Percentiles rank a stretch among this genome's conserved stretches.
Evolutionary conservation across 2,888 invertebrate genomes (phyloP).

Genomic region (Agrenia bidenticulata): DNA sequence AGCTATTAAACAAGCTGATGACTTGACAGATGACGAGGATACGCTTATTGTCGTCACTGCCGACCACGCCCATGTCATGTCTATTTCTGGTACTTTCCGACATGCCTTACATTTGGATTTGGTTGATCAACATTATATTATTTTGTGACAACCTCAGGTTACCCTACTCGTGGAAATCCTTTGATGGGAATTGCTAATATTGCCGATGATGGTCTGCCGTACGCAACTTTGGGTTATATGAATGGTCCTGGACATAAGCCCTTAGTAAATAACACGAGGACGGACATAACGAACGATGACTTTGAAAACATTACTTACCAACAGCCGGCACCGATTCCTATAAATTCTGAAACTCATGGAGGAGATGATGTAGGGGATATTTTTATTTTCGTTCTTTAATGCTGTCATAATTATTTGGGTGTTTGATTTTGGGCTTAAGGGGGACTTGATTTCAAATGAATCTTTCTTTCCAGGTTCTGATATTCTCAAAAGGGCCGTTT

Average conservation of each 20-base stretch:
- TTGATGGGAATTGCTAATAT: slow-evolving; percentile 21
- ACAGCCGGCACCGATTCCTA: slow-evolving; percentile 24
- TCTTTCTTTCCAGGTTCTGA: slow-evolving; percentile 56
- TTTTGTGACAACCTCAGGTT: slow-evolving; percentile 14
- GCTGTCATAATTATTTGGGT: no score
- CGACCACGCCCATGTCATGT: slow-evolving; percentile 75
- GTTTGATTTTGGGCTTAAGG: no score
- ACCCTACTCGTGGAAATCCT: slow-evolving; percentile 21
- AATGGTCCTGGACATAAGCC: slow-evolving; percentile 68
- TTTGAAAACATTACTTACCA: slow-evolving; percentile 22
- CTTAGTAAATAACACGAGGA: slow-evolving; percentile 50
- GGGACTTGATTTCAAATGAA: no score
- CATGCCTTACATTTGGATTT: not conserved
- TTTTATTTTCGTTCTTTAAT: no score
- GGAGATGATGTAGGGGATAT: slow-evolving; percentile 82
- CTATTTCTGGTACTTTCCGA: slow-evolving; percentile 64
- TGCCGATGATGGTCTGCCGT: slow-evolving; percentile 27
- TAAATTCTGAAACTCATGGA: slow-evolving; percentile 61
- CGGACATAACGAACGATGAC: slow-evolving; percentile 21
- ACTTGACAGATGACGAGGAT: slow-evolving; percentile 66
- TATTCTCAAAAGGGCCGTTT: slow-evolving; percentile 82
- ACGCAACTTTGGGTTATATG: slow-evolving; percentile 61
- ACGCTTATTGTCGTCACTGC: slow-evolving; percentile 77
- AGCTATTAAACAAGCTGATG: slow-evolving; percentile 65
- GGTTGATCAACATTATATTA: not conserved